Evolutionary conservation across 2,888 invertebrate genomes (phyloP).

Genomic region (Linnaemya vulpina): DNA sequence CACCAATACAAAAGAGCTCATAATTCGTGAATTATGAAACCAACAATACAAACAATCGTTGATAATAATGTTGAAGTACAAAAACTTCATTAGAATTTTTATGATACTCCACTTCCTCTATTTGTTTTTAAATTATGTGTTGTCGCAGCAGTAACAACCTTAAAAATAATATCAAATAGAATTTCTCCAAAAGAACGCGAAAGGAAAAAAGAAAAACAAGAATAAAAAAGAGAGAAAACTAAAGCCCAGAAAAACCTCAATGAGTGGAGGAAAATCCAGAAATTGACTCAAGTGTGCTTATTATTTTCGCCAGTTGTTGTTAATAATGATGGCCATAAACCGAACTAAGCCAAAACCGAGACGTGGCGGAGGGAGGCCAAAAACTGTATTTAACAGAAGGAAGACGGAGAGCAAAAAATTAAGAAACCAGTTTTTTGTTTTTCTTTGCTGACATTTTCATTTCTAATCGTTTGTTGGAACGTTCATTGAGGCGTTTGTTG

Average conservation of each 20-base stretch:
- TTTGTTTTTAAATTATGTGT: slow-evolving; percentile 69
- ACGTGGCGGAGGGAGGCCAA: neutral
- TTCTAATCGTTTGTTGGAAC: neutral
- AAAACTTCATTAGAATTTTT: slow-evolving; percentile 71
- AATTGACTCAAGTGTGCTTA: slow-evolving; percentile 47
- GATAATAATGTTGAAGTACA: slow-evolving; percentile 50
- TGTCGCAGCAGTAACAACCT: slow-evolving; percentile 71
- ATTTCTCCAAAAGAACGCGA: neutral
- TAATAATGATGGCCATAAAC: slow-evolving; percentile 64
- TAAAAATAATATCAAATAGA: slow-evolving; percentile 46
- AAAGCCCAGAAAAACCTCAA: slow-evolving; percentile 18
- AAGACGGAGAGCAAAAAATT: neutral
- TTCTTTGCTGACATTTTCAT: neutral
- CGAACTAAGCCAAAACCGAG: slow-evolving; percentile 51
- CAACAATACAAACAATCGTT: slow-evolving; percentile 30
- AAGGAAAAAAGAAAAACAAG: neutral
- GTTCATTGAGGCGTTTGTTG: neutral
- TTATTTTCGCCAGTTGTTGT: slow-evolving; percentile 45
- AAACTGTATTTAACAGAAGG: slow-evolving; percentile 11
- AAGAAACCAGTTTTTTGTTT: slow-evolving; percentile 15
- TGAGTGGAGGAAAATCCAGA: neutral
- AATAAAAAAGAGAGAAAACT: neutral
- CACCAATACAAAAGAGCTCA: neutral
- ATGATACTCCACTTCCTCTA: slow-evolving; percentile 70
- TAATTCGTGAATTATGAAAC: slow-evolving; percentile 59